Evolutionary conservation across 2,797 vertebrate genomes (phyloP).

Genomic region (Zalophus californianus): DNA sequence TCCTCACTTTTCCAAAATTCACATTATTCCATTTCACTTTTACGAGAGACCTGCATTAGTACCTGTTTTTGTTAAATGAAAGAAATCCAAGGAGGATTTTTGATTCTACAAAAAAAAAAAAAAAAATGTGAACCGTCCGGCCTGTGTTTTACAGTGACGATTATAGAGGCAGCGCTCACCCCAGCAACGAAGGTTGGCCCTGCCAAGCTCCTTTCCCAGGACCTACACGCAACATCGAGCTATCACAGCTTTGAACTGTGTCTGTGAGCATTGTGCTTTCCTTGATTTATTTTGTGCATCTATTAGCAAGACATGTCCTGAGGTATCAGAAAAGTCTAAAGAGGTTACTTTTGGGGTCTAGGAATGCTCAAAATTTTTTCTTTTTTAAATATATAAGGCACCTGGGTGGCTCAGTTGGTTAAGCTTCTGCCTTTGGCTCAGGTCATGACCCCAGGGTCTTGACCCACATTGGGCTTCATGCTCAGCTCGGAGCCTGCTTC

Average conservation of each 20-base stretch:
- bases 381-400: not conserved
- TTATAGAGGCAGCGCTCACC: not conserved
- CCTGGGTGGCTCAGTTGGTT: no score
- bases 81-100: not conserved
- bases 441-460: no score
- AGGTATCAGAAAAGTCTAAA: not conserved
- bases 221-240: not conserved
- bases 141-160: not conserved
- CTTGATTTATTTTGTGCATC: not conserved
- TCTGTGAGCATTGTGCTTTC: not conserved
- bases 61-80: not conserved
- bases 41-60: not conserved
- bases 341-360: not conserved
- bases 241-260: not conserved
- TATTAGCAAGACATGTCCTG: not conserved
- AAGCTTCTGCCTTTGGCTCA: no score
- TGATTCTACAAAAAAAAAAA: not conserved
- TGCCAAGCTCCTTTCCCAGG: not conserved
- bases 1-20: not conserved
- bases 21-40: not conserved
- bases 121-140: not conserved
- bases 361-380: not conserved
- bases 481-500: no score
- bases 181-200: not conserved
- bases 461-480: no score